phyloP scores from a whole-genome alignment of 1,140 invertebrate species.

The Calliphora vicina region DNA sequence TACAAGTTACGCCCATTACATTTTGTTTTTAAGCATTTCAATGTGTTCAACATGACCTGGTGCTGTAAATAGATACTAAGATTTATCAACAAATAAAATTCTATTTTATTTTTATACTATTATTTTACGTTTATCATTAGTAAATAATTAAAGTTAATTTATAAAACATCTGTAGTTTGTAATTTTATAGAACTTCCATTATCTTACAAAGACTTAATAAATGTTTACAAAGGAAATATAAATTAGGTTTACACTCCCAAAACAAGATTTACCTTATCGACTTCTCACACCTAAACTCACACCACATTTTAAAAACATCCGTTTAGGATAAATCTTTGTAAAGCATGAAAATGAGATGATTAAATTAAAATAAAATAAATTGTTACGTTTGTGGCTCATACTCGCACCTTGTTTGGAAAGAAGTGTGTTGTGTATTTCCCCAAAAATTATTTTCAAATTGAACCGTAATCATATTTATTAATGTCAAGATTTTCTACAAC shows the following conservation, averaged over 20 bases:
- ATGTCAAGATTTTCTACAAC: neutral
- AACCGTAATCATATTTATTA: neutral
- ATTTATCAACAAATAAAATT: too few species aligned
- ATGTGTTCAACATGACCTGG: neutral
- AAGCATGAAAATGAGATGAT: neutral
- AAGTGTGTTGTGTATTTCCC: neutral
- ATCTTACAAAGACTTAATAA: too few species aligned
- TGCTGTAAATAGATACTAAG: neutral
- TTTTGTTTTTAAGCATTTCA: neutral
- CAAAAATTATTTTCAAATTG: neutral
- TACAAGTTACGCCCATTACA: neutral
- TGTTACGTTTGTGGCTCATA: neutral
- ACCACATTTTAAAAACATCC: constrained; percentile 58
- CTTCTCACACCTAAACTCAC: too few species aligned
- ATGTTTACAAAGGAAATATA: too few species aligned
- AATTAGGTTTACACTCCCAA: too few species aligned
- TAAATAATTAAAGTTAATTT: too few species aligned
- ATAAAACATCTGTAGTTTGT: too few species aligned
- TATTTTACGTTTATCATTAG: too few species aligned
- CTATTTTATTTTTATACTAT: too few species aligned
- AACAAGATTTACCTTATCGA: too few species aligned
- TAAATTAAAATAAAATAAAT: neutral
- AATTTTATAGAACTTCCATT: too few species aligned
- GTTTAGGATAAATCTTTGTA: constrained; percentile 60
- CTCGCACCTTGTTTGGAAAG: neutral